Conservation (phyloP, 2,888 invertebrate genomes). For the Ethmia dodecea region DNA sequence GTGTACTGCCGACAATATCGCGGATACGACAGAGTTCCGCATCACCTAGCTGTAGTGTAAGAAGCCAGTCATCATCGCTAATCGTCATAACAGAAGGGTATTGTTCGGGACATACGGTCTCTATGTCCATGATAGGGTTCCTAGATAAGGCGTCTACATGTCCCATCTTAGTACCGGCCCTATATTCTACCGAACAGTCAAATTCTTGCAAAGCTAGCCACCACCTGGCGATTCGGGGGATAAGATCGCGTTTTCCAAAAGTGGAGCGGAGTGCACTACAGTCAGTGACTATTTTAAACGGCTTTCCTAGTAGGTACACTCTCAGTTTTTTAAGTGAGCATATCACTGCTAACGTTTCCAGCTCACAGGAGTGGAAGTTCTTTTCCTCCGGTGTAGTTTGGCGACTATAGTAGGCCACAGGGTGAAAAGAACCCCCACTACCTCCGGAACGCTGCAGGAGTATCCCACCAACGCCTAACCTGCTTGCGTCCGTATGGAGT, state of each 20-base stretch:
- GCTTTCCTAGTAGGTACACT: constrained; percentile 4
- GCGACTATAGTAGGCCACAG: constrained; percentile 19
- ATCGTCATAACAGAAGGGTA: constrained; percentile 4
- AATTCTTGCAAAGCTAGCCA: constrained; percentile 17
- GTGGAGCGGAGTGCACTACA: constrained; percentile 10
- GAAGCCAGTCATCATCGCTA: constrained; percentile 10
- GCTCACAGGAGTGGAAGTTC: constrained; percentile 21
- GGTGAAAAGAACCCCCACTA: constrained; percentile 1
- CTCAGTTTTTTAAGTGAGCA: constrained; percentile 10
- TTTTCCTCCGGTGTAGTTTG: constrained; percentile 21
- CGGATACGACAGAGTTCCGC: constrained; percentile 7
- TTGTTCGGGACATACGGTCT: not conserved
- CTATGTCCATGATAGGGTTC: constrained; percentile 6
- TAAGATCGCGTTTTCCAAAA: constrained; percentile 8
- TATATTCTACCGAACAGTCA: constrained; percentile 11
- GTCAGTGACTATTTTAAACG: constrained; percentile 6
- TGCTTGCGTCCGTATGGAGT: constrained; percentile 12
- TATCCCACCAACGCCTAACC: constrained; percentile 9
- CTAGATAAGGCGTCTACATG: constrained; percentile 16
- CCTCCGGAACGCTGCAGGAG: constrained; percentile 4
- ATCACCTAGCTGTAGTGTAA: constrained; percentile 12
- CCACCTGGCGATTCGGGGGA: constrained; percentile 12
- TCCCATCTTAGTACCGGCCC: constrained; percentile 13
- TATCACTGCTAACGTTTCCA: constrained; percentile 20
- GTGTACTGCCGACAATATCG: constrained; percentile 5